Conservation (phyloP, 1,140 invertebrate species). For the Drosophila burlai region DNA sequence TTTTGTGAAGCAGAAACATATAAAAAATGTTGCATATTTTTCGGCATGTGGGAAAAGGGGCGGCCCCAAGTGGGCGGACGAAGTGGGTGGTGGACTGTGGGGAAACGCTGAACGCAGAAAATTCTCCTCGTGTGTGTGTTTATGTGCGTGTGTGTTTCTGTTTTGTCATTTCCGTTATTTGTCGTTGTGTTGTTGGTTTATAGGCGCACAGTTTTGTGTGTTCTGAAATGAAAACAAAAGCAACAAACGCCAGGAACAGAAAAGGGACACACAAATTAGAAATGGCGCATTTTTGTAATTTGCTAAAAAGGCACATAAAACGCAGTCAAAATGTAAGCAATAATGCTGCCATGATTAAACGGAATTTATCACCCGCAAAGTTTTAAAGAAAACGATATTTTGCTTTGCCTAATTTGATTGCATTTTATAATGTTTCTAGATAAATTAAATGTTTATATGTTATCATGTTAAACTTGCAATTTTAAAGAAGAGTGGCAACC, state of each 20-base stretch:
- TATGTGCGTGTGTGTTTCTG: conserved; percentile 21
- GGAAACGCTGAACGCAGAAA: conserved; percentile 35
- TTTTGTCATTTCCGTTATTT: conserved; percentile 59
- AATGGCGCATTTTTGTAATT: conserved; percentile 80
- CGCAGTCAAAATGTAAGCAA: conserved; percentile 51
- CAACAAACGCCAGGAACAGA: conserved; percentile 24
- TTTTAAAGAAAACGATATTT: not conserved
- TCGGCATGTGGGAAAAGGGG: conserved; percentile 50
- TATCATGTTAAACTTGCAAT: no score
- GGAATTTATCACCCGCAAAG: not conserved
- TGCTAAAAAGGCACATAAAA: conserved; percentile 78
- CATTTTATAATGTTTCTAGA: not conserved
- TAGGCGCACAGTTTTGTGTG: conserved; percentile 57
- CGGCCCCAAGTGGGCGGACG: not conserved
- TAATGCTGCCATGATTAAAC: conserved; percentile 44
- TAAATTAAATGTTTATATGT: no score
- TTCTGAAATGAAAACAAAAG: conserved; percentile 22
- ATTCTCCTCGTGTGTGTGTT: conserved; percentile 25
- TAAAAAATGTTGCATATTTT: conserved; percentile 84
- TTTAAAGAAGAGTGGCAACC: no score
- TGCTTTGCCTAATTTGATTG: not conserved
- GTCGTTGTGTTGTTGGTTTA: conserved; percentile 62
- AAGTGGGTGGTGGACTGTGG: not conserved
- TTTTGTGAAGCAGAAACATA: conserved; percentile 82
- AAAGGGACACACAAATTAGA: conserved; percentile 43